A percentile compares a stretch with the other conserved stretches of the same genome.
phyloP scores from a whole-genome alignment of 2,888 invertebrate genomes.

The Gnatocerus cornutus region DNA sequence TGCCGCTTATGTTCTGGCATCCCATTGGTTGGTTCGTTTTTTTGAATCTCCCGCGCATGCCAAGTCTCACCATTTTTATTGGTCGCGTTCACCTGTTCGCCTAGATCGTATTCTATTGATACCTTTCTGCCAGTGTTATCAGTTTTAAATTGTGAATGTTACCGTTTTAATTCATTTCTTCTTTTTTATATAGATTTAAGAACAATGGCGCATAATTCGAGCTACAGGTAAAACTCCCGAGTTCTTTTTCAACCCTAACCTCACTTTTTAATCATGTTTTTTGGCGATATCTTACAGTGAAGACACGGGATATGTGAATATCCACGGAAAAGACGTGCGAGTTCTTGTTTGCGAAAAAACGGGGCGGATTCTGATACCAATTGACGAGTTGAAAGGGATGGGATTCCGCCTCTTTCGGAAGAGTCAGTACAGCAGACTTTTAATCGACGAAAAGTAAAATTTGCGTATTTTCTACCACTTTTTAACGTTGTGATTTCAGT shows the following conservation, averaged over 20 bases:
- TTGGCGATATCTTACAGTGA: slow-evolving; percentile 16
- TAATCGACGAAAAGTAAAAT: slow-evolving; percentile 37
- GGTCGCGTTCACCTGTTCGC: not conserved
- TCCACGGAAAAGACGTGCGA: slow-evolving; percentile 31
- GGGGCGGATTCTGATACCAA: slow-evolving; percentile 33
- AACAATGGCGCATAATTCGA: not conserved
- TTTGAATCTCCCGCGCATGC: not conserved
- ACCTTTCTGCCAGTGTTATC: not conserved
- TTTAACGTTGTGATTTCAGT: slow-evolving; percentile 15
- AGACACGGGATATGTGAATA: slow-evolving; percentile 40
- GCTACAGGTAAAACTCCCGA: not conserved
- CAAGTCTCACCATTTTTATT: not conserved
- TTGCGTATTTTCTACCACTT: slow-evolving; percentile 8
- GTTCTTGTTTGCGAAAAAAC: slow-evolving; percentile 31
- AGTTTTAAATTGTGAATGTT: slow-evolving; percentile 8
- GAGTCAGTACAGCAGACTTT: slow-evolving; percentile 35
- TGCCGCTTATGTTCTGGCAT: too few relatives aligned
- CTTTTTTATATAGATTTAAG: not conserved
- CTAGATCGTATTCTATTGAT: not conserved
- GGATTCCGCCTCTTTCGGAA: slow-evolving; percentile 40
- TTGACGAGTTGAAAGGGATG: slow-evolving; percentile 35
- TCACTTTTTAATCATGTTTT: not conserved
- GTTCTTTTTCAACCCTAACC: not conserved
- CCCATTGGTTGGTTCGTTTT: too few relatives aligned
- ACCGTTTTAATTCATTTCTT: not conserved